These are phyloP conservation scores for Agapornis canus DNA, from an alignment of 2,797 vertebrate genomes.

Conservation along the genomic window DNA sequence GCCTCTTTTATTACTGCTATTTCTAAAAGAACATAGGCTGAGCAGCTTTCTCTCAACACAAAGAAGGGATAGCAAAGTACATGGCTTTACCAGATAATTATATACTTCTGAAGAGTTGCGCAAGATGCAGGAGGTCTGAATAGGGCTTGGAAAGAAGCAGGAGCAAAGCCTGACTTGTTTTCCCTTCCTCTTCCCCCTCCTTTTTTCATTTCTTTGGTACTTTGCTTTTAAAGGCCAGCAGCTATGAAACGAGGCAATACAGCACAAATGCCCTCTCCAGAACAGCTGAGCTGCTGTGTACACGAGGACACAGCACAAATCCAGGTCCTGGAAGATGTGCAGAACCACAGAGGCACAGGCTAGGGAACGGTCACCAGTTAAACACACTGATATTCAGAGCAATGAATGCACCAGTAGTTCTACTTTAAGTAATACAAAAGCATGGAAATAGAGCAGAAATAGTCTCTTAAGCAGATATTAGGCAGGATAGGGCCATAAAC, in stretches of 20 bases:
- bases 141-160: neutral
- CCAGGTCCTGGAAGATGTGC: neutral
- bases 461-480: neutral
- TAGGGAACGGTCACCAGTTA: neutral
- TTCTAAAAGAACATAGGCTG: neutral
- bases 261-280: neutral
- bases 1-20: slow-evolving; percentile 5
- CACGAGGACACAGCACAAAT: rapidly evolving
- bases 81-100: neutral
- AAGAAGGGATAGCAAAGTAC: neutral
- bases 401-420: neutral
- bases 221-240: neutral
- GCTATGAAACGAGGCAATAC: neutral
- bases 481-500: neutral
- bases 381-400: neutral
- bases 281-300: neutral
- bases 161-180: neutral
- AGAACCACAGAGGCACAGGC: neutral
- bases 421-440: neutral
- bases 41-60: slow-evolving; percentile 14
- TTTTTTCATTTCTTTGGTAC: neutral
- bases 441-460: neutral
- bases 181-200: neutral
- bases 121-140: neutral
- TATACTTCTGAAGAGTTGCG: neutral